Evolutionary conservation across 2,888 invertebrate species (phyloP), one percentile per base, ranked within the genome.

Genomic region (Rhagonycha fulva): DNA sequence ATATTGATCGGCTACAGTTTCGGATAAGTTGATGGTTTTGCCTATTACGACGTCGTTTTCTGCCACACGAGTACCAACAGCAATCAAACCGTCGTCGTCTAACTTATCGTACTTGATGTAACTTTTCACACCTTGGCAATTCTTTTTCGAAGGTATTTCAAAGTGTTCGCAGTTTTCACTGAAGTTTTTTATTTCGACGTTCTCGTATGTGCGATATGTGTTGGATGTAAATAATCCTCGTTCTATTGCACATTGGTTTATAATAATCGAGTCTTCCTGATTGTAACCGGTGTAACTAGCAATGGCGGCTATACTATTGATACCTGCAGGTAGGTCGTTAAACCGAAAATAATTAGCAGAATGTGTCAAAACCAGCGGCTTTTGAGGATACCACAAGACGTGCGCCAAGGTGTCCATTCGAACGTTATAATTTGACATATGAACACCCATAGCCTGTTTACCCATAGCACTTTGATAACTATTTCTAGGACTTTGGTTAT

Each of bases 31-130:
- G 80, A 99, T 96, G 0, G 99, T 99, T 89, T 99, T 99, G 19
- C 99, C 99, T 86, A 99, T 99, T 32, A 99, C 96, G 0, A 99
- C 99, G 89, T 99, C 99, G 88, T 99, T 99, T 70, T 99, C 99
- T 66, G 99, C 99, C 0, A 99, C 99, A 89, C 99, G 94, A 86
- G 98, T 95, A 73, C 99, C 99, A 0, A 99, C 99, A 1, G 99
- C 97, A 84, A 99, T 99, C 82, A 99, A 98, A 68, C 99, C 99
- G 89, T 99, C 99, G 79, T 99, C 98, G 86, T 99, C 99, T 83
- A 99, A 89, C 89, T 99, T 99, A 87, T 99, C 99, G 88, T 99
- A 99, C 77, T n/a, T n/a, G n/a, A 98, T 92, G 32, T 99, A 98
- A 89, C 98, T 98, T 80, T 99, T 91, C 98, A 98, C 98, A 61